These are phyloP conservation scores for Bothrops jararaca DNA, from an alignment of 2,113 vertebrate genomes.

Conservation along the genomic window DNA sequence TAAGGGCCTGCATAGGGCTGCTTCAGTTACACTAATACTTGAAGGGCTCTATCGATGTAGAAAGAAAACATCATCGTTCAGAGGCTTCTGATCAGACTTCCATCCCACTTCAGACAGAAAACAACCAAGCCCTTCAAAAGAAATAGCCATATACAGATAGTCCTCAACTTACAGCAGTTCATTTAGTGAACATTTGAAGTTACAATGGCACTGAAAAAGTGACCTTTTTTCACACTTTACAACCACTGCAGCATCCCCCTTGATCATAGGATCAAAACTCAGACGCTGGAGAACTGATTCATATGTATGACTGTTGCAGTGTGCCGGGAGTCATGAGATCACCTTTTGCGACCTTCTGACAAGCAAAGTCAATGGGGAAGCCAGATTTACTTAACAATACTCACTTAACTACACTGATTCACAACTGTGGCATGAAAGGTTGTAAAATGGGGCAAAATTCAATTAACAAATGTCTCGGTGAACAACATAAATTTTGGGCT, in stretches of 20 bases:
- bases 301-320: neutral
- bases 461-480: no score
- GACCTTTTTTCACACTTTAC: neutral
- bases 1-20: no score
- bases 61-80: neutral
- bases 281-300: neutral
- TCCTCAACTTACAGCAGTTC: neutral
- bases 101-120: neutral
- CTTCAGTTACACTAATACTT: neutral
- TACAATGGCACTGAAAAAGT: neutral
- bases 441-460: no score
- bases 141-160: neutral
- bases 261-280: neutral
- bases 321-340: neutral
- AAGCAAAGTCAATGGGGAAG: neutral
- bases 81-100: neutral
- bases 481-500: no score
- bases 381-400: neutral
- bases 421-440: no score
- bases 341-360: neutral
- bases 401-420: no score
- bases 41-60: neutral
- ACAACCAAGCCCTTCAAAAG: neutral
- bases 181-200: neutral
- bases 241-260: neutral